Base-by-base conservation (phyloP, 2,888 invertebrate species). In the Imbricaverruca yamaguchii region DNA sequence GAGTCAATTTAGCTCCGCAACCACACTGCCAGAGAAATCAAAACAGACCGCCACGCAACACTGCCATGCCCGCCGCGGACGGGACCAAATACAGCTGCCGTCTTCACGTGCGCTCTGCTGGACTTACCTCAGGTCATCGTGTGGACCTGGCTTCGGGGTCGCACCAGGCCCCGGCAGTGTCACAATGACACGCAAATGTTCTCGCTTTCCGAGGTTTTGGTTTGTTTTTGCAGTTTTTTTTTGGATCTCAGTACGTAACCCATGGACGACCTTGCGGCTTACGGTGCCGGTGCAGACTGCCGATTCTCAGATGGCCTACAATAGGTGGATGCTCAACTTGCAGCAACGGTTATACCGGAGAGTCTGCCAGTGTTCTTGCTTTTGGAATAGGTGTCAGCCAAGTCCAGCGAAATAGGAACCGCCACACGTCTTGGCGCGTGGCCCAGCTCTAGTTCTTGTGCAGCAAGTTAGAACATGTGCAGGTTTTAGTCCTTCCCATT, bases 11-110 rank as follows among this genome's bases (percentile, higher is more conserved):
- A 25, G 25, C 67, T 65, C 65, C 13, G 23, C 23, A n/a, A 13
- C 15, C 59, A 21, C 74, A 74, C 74, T 53, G 74, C 39, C 74
- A 74, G 53, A 11, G 25, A 53, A 74, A 74, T 74, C 74, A 74
- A 74, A 74, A 74, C 74, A 7, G 10, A 21, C 13, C 67, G 25
- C 39, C 39, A 39, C 39, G 39, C 39, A 39, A 39, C 67, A 67
- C 67, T 67, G 67, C 67, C 67, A 67, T 61, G 15, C 18, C 61
- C 9, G n/a, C 25, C 4, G n/a, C 25, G n/a, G 67, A 18, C 23
- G 53, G 18, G 53, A 74, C 74, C 74, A 74, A 74, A 74, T 39
- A 67, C 15, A 9, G 65, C 21, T 23, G 59, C 59, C 11, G 15
- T 15, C 59, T 15, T 59, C 59, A 39, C 39, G 39, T 39, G 39